phyloP scores from a whole-genome alignment of 2,797 vertebrate genomes.

The Petrocephalus sullivani region DNA sequence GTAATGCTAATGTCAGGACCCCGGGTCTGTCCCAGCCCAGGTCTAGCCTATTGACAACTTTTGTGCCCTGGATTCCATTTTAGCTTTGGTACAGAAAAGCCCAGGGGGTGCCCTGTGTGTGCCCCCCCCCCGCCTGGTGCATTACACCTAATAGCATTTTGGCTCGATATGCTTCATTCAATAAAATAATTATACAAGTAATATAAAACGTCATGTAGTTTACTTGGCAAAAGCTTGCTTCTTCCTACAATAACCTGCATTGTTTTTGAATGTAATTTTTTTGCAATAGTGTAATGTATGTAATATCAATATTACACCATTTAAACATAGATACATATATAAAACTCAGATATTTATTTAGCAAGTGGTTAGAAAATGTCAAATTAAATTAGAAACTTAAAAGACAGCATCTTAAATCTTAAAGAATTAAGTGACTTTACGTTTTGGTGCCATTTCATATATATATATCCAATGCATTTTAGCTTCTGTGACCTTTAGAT shows the following conservation, averaged over 20 bases:
- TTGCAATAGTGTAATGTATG: neutral
- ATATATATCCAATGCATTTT: neutral
- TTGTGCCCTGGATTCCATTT: neutral
- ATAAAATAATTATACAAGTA: neutral
- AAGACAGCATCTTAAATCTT: neutral
- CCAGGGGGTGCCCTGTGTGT: neutral
- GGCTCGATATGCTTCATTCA: neutral
- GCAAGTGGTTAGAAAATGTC: no score
- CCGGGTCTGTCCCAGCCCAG: neutral
- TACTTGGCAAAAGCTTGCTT: neutral
- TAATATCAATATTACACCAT: neutral
- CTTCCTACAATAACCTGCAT: no score
- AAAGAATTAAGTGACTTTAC: neutral
- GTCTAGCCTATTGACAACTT: neutral
- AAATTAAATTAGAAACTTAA: neutral
- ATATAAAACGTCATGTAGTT: neutral
- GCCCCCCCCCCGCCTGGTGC: neutral
- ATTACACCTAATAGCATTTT: neutral
- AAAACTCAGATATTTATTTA: neutral
- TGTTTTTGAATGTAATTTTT: neutral
- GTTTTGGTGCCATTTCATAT: neutral
- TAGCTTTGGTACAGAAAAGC: neutral
- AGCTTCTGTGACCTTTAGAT: neutral
- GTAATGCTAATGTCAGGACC: conserved; percentile 5
- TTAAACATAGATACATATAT: neutral